Evolutionary conservation across 1,140 invertebrate genomes (phyloP).

Genomic region (Drosophila persimilis): DNA sequence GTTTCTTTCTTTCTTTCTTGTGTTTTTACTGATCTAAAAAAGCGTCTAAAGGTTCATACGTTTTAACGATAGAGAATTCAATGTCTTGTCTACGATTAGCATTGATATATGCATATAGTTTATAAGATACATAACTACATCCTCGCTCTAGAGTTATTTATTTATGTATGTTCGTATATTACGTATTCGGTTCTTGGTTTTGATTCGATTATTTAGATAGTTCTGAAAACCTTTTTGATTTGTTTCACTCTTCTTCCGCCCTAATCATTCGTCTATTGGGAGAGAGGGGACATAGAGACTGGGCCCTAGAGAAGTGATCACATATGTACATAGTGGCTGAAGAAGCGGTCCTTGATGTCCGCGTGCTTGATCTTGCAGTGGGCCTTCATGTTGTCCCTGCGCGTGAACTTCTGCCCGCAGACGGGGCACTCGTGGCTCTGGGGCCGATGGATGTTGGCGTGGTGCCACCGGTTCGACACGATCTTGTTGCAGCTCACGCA

Average conservation of each 20-base stretch:
- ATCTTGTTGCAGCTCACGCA: conserved; percentile 87
- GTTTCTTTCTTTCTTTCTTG: conserved; percentile 29
- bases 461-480: conserved; percentile 89
- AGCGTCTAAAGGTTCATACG: conserved; percentile 64
- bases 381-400: conserved; percentile 88
- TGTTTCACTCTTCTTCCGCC: conserved; percentile 3
- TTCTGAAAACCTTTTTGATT: conserved; percentile 37
- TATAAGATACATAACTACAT: conserved; percentile 19
- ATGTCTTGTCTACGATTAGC: conserved; percentile 67
- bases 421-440: conserved; percentile 88
- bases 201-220: conserved; percentile 36
- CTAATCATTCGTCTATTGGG: too few species aligned
- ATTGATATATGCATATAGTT: conserved; percentile 26
- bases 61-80: conserved; percentile 60
- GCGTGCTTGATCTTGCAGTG: conserved; percentile 89
- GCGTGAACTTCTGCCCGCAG: conserved; percentile 87
- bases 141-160: too few species aligned
- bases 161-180: conserved; percentile 20
- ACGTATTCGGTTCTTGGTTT: conserved; percentile 38
- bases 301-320: conserved; percentile 84
- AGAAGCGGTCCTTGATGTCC: conserved; percentile 83
- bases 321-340: conserved; percentile 83
- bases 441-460: conserved; percentile 88
- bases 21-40: conserved; percentile 48
- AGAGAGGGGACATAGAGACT: too few species aligned